Evolutionary conservation across 1,140 invertebrate species (phyloP).

Genomic region (Hypothenemus hampei): DNA sequence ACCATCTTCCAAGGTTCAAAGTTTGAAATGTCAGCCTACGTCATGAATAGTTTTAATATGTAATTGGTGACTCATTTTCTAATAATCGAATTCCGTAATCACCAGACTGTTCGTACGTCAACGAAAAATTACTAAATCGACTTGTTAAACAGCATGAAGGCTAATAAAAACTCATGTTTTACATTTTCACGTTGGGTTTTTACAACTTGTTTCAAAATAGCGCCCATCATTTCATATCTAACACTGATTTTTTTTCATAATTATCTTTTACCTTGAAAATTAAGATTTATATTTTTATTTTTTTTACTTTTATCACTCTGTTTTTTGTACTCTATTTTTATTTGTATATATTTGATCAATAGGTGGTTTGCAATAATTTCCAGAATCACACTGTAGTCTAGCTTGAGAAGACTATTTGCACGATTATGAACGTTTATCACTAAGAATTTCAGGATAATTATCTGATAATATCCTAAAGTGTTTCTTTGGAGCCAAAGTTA

Average conservation of each 20-base stretch:
- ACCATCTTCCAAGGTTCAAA: neutral
- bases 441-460: no score
- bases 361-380: no score
- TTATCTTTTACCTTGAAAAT: neutral
- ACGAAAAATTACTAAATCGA: no score
- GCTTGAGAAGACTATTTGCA: no score
- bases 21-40: slow-evolving; percentile 5
- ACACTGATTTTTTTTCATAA: neutral
- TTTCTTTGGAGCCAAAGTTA: no score
- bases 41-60: slow-evolving; percentile 13
- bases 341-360: no score
- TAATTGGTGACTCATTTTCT: slow-evolving; percentile 17
- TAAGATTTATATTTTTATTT: neutral
- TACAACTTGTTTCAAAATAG: neutral
- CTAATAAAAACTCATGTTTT: neutral
- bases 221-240: neutral
- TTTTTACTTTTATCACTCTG: no score
- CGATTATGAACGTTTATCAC: no score
- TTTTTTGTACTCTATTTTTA: no score
- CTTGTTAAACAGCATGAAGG: neutral
- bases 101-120: no score
- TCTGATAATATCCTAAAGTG: no score
- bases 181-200: neutral
- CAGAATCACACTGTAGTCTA: no score
- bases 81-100: slow-evolving; percentile 9